Conservation (phyloP, 1,140 invertebrate species). For the Octopus sinensis region DNA sequence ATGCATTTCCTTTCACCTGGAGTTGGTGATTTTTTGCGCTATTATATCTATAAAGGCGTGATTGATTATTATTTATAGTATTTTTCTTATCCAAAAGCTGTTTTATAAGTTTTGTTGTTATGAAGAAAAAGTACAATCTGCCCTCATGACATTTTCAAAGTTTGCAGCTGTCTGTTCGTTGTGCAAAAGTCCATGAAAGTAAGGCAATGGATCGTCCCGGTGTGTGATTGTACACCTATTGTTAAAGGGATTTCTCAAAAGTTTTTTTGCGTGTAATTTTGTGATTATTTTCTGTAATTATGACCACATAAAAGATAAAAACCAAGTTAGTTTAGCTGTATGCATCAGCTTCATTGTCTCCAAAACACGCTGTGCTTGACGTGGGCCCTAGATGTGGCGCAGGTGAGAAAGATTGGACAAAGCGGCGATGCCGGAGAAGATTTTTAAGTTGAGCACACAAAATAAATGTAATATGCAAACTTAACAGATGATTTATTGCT, state of each 20-base stretch:
- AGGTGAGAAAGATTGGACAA: conserved; percentile 35
- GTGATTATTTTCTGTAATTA: conserved; percentile 42
- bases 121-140: conserved; percentile 31
- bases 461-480: conserved; percentile 39
- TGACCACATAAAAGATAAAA: conserved; percentile 36
- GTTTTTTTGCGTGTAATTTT: conserved; percentile 37
- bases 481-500: conserved; percentile 42
- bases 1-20: conserved; percentile 25
- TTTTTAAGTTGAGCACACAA: conserved; percentile 30
- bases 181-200: conserved; percentile 22
- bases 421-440: conserved; percentile 18
- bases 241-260: conserved; percentile 30
- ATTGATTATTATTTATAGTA: conserved; percentile 40
- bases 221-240: conserved; percentile 27
- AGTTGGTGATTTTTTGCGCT: conserved; percentile 12
- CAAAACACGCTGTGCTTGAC: conserved; percentile 26
- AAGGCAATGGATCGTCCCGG: conserved; percentile 11
- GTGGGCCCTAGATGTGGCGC: conserved; percentile 24
- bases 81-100: conserved; percentile 18
- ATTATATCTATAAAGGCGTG: conserved; percentile 18
- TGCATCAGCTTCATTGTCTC: conserved; percentile 29
- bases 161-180: conserved; percentile 28
- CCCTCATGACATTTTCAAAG: conserved; percentile 27
- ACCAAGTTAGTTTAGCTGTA: conserved; percentile 30
- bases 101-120: conserved; percentile 33